These are phyloP conservation scores for Gallinago nigripennis DNA, from an alignment of 2,797 vertebrate genomes.

Conservation along the genomic window DNA sequence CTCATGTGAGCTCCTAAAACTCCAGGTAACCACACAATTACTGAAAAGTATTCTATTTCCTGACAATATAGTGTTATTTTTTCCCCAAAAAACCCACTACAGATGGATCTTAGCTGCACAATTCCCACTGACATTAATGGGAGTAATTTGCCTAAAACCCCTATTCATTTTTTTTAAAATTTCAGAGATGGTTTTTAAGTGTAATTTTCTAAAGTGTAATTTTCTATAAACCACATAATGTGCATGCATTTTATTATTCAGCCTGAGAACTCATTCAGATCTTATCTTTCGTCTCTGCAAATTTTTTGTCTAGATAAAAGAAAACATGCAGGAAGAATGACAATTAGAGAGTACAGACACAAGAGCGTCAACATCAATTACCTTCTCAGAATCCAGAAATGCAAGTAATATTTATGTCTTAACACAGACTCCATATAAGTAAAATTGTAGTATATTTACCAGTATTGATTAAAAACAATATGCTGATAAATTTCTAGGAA, in stretches of 20 bases:
- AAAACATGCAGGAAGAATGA: constrained; percentile 11
- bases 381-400: neutral
- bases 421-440: too few relatives aligned
- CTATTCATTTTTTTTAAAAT: neutral
- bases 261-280: neutral
- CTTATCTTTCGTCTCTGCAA: neutral
- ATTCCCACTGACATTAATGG: constrained; percentile 4
- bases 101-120: neutral
- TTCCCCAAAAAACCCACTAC: neutral
- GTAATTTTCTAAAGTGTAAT: constrained; percentile 19
- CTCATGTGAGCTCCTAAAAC: neutral
- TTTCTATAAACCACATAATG: constrained; percentile 28
- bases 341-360: neutral
- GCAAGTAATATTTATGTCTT: neutral
- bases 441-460: neutral
- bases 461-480: neutral
- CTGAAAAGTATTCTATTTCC: neutral
- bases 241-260: neutral
- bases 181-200: constrained; percentile 18
- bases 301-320: neutral
- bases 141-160: constrained; percentile 32
- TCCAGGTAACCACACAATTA: neutral
- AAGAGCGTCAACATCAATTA: neutral
- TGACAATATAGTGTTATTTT: neutral
- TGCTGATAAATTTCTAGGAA: neutral